A percentile compares a stretch with the other conserved stretches of the same genome.
Conservation (phyloP, 2,113 vertebrate genomes). For the Apodemus sylvaticus region DNA sequence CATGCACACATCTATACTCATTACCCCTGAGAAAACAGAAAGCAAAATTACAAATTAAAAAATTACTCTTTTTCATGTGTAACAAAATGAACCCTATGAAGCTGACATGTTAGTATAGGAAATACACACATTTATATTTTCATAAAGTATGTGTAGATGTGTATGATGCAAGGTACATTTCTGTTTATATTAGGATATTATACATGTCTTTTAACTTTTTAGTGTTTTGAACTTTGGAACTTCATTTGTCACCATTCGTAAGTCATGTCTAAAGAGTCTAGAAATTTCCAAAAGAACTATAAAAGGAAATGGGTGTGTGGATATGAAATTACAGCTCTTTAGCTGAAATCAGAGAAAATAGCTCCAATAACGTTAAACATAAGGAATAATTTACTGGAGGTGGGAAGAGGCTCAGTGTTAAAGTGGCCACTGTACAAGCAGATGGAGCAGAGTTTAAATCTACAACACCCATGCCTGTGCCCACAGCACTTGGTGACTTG, state of each 20-base stretch:
- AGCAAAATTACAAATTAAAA: slow-evolving; percentile 19
- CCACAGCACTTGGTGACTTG: background rate
- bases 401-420: background rate
- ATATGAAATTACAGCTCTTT: background rate
- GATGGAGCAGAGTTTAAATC: background rate
- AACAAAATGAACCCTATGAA: background rate
- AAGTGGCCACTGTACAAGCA: too few relatives aligned
- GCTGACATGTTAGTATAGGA: background rate
- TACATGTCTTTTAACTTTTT: background rate
- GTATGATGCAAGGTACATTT: background rate
- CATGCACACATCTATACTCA: background rate
- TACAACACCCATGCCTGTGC: background rate
- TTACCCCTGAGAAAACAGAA: background rate
- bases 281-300: slow-evolving; percentile 38
- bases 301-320: background rate
- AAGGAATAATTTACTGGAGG: background rate
- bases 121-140: background rate
- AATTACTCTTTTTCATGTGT: background rate
- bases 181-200: background rate
- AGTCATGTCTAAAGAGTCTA: background rate
- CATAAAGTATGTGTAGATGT: background rate
- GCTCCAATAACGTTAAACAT: background rate
- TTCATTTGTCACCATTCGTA: slow-evolving; percentile 27
- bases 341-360: background rate
- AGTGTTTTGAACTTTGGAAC: background rate